Conservation (phyloP, 2,888 invertebrate genomes). For the Eupithecia centaureata region DNA sequence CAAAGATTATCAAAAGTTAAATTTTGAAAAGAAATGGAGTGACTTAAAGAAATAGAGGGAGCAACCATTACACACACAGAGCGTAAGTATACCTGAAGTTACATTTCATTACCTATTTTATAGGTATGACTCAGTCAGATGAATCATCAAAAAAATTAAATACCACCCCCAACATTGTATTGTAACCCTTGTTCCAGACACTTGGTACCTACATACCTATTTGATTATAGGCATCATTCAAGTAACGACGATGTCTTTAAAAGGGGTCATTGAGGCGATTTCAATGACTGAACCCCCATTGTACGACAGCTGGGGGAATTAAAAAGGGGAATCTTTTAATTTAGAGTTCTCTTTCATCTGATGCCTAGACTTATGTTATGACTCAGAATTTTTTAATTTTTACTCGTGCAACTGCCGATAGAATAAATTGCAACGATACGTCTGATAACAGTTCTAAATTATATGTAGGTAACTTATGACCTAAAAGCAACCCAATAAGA, state of each 20-base stretch:
- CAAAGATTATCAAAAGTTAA: too few species aligned
- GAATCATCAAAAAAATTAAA: not conserved
- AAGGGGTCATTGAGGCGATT: conserved; percentile 20
- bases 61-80: not conserved
- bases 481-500: conserved; percentile 3
- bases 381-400: not conserved
- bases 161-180: not conserved
- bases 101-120: not conserved
- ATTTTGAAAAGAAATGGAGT: not conserved
- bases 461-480: not conserved
- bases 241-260: conserved; percentile 13
- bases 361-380: not conserved
- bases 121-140: not conserved
- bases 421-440: conserved; percentile 1
- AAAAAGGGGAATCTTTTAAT: conserved; percentile 28
- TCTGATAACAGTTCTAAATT: not conserved
- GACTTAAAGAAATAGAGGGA: not conserved
- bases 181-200: not conserved
- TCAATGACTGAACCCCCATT: conserved; percentile 26
- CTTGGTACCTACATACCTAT: not conserved
- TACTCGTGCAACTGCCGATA: not conserved
- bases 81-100: not conserved
- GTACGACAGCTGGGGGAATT: conserved; percentile 20
- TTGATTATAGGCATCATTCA: conserved; percentile 4
- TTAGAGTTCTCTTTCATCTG: conserved; percentile 11